A percentile compares a stretch with the other conserved stretches of the same genome.
Conservation (phyloP, 1,140 invertebrate genomes). For the Drosophila elegans region DNA sequence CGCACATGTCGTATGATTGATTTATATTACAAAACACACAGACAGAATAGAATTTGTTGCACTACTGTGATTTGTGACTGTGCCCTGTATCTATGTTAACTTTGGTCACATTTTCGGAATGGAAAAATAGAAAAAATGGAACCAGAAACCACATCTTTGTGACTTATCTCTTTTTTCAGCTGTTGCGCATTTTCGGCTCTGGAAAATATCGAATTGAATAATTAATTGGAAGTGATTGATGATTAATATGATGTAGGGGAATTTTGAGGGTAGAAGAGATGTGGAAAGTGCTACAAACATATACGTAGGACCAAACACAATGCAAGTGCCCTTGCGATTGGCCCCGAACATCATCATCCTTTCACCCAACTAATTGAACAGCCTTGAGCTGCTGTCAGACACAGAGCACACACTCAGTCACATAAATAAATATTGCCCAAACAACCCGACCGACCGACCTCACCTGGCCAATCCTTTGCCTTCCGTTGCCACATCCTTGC, state of each 20-base stretch:
- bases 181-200: slow-evolving; percentile 27
- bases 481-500: slow-evolving; percentile 32
- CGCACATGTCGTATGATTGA: slow-evolving; percentile 72
- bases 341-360: background rate
- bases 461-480: slow-evolving; percentile 36
- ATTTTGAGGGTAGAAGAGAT: background rate
- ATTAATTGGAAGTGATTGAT: slow-evolving; percentile 52
- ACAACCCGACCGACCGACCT: slow-evolving; percentile 44
- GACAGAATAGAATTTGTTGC: slow-evolving; percentile 30
- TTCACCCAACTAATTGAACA: slow-evolving; percentile 63
- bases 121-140: background rate
- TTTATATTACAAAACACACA: slow-evolving; percentile 56
- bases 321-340: background rate
- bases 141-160: slow-evolving; percentile 15
- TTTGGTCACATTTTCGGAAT: slow-evolving; percentile 1
- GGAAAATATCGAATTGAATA: slow-evolving; percentile 32
- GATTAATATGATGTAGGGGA: background rate
- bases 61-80: slow-evolving; percentile 38
- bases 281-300: background rate
- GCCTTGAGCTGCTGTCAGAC: slow-evolving; percentile 45
- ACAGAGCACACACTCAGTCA: slow-evolving; percentile 9
- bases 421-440: slow-evolving; percentile 49
- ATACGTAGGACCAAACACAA: too few relatives aligned
- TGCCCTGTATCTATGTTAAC: background rate
- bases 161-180: slow-evolving; percentile 14